Percentiles rank a stretch among this genome's conserved stretches.
Conservation (phyloP, 1,140 invertebrate species). For the Aphaenogaster ashmeadi region DNA sequence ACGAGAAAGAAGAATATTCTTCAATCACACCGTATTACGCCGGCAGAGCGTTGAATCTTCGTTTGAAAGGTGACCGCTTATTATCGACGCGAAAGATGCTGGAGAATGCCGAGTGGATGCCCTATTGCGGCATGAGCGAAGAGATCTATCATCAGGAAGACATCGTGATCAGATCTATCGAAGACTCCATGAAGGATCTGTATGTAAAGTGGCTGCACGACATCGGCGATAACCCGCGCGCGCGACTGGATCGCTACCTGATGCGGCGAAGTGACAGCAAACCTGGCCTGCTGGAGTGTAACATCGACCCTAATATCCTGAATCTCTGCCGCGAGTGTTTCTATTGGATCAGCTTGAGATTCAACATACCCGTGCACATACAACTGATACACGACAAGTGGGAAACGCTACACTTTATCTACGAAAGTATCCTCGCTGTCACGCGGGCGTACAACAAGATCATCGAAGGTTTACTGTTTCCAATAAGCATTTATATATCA, state of each 20-base stretch:
- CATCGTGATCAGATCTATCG: constrained; percentile 89
- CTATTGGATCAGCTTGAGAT: constrained; percentile 90
- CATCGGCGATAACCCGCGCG: constrained; percentile 88
- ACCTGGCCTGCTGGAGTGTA: constrained; percentile 91
- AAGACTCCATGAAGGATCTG: constrained; percentile 89
- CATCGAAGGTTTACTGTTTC: constrained; percentile 83
- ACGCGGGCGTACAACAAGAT: constrained; percentile 94
- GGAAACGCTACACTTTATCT: constrained; percentile 89
- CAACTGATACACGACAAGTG: constrained; percentile 89
- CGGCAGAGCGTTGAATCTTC: constrained; percentile 90
- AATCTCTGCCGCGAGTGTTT: constrained; percentile 90
- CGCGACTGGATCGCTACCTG: constrained; percentile 90
- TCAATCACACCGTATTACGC: constrained; percentile 90
- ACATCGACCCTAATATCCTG: constrained; percentile 90
- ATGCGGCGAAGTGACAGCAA: constrained; percentile 90
- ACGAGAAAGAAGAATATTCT: constrained; percentile 89
- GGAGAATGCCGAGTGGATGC: constrained; percentile 91
- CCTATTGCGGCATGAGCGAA: constrained; percentile 90
- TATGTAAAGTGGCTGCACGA: constrained; percentile 89
- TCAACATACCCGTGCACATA: constrained; percentile 90
- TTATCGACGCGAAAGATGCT: constrained; percentile 89
- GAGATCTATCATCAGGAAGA: constrained; percentile 91
- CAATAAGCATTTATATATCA: background rate
- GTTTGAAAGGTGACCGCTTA: constrained; percentile 89
- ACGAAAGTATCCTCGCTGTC: constrained; percentile 92